Conservation (phyloP, 2,113 vertebrate genomes). For the Furnarius figulus region DNA sequence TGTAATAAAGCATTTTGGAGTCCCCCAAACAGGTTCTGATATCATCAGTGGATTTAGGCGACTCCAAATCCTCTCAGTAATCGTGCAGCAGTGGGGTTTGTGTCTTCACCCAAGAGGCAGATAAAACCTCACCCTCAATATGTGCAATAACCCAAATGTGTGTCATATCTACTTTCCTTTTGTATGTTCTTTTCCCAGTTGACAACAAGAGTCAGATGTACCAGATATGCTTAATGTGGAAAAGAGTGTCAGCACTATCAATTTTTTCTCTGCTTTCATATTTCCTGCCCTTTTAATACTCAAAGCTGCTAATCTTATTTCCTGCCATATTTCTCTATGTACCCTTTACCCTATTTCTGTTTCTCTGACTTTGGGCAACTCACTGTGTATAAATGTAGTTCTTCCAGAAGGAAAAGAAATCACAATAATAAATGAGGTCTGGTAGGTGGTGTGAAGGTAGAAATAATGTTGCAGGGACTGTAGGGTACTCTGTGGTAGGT, state of each 20-base stretch:
- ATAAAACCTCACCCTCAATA: neutral
- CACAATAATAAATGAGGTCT: neutral
- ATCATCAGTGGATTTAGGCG: neutral
- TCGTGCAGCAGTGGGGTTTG: neutral
- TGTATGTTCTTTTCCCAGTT: neutral
- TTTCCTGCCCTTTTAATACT: neutral
- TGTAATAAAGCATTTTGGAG: neutral
- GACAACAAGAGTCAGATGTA: conserved; percentile 24
- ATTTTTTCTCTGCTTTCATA: neutral
- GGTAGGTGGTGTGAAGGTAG: neutral
- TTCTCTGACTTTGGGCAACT: neutral
- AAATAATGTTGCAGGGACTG: neutral
- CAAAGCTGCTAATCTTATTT: neutral
- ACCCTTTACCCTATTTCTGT: neutral
- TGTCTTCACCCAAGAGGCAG: neutral
- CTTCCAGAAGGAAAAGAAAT: neutral
- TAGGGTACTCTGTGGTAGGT: neutral
- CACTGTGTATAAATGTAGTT: neutral
- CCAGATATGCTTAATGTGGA: conserved; percentile 2
- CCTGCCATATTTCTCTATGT: neutral
- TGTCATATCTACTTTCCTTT: neutral
- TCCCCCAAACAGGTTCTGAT: neutral
- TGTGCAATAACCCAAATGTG: neutral
- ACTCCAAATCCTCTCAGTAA: neutral
- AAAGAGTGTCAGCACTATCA: neutral